These are phyloP conservation scores for Dastarcus helophoroides DNA, from an alignment of 2,888 invertebrate genomes.

Conservation along the genomic window DNA sequence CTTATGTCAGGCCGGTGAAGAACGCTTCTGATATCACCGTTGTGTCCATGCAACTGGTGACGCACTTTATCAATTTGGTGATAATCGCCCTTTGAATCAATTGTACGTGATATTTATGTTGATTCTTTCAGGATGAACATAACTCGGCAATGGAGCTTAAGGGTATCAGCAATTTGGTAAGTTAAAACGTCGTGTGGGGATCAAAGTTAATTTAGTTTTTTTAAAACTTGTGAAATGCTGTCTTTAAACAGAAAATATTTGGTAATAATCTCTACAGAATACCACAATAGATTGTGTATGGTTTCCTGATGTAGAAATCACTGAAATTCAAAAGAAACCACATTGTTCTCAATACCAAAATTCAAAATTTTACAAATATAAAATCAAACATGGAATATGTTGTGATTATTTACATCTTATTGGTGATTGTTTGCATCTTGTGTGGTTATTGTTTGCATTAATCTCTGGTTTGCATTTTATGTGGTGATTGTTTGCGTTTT, in stretches of 20 bases:
- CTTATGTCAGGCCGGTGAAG: slow-evolving; percentile 31
- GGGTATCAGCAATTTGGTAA: slow-evolving; percentile 37
- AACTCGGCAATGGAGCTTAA: slow-evolving; percentile 27
- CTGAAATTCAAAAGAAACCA: too few relatives aligned
- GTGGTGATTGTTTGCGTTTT: slow-evolving; percentile 18
- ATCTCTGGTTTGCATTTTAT: too few relatives aligned
- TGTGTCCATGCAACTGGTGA: slow-evolving; percentile 23
- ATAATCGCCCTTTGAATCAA: slow-evolving; percentile 4
- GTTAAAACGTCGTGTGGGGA: slow-evolving; percentile 11
- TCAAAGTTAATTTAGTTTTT: neutral
- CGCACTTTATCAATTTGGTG: slow-evolving; percentile 27
- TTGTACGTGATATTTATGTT: neutral
- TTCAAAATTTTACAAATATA: too few relatives aligned
- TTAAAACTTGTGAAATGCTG: neutral
- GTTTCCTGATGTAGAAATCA: too few relatives aligned
- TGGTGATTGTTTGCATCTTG: too few relatives aligned
- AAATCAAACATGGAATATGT: too few relatives aligned
- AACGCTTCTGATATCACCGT: slow-evolving; percentile 20
- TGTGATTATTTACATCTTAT: too few relatives aligned
- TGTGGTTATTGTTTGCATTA: too few relatives aligned
- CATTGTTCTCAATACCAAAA: too few relatives aligned
- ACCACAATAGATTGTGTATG: too few relatives aligned
- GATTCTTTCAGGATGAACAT: slow-evolving; percentile 28
- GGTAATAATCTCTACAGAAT: too few relatives aligned
- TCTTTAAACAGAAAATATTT: too few relatives aligned